These are phyloP conservation scores for Drosophila macrospina DNA, from an alignment of 2,888 invertebrate genomes.

Conservation along the genomic window DNA sequence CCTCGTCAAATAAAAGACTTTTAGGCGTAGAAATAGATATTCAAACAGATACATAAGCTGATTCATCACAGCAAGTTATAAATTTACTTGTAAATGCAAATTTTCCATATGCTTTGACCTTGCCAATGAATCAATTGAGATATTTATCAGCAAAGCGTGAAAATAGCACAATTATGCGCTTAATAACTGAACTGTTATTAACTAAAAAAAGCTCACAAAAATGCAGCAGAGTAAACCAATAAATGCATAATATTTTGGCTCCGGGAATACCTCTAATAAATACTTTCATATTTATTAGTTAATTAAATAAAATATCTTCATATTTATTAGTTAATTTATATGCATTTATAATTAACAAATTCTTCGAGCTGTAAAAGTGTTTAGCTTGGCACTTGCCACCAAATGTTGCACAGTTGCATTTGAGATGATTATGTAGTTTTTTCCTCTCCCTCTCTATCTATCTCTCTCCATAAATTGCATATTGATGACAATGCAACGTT, in stretches of 20 bases:
- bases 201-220: background rate
- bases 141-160: too few species aligned
- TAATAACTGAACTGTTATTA: background rate
- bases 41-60: background rate
- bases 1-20: too few species aligned
- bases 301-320: background rate
- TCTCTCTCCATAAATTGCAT: slow-evolving; percentile 66
- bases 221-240: background rate
- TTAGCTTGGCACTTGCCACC: slow-evolving; percentile 17
- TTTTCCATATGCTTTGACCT: too few species aligned
- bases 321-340: background rate
- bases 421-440: slow-evolving; percentile 18
- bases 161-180: background rate
- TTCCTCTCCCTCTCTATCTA: slow-evolving; percentile 9
- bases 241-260: too few species aligned
- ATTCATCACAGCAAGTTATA: too few species aligned
- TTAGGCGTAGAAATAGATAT: background rate
- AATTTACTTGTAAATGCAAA: too few species aligned
- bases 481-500: slow-evolving; percentile 78
- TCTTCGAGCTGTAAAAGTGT: background rate
- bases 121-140: background rate
- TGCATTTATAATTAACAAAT: background rate
- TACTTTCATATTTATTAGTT: background rate
- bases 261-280: too few species aligned
- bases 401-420: slow-evolving; percentile 41